Evolutionary conservation across 2,113 vertebrate species (phyloP).

Genomic region (Hippocampus zosterae): DNA sequence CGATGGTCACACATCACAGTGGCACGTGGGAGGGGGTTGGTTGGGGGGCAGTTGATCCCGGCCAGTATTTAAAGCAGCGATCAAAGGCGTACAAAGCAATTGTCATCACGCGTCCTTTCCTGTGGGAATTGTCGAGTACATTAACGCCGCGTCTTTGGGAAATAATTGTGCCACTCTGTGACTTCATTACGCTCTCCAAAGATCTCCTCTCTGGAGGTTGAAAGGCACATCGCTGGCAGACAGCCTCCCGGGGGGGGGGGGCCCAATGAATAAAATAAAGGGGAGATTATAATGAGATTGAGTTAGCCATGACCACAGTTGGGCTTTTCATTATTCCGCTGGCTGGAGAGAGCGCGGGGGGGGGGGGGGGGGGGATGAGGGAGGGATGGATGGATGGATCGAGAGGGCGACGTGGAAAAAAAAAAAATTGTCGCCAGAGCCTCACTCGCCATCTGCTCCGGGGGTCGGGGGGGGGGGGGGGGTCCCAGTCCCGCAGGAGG

Average conservation of each 20-base stretch:
- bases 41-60: conserved; percentile 68
- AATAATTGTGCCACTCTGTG: conserved; percentile 80
- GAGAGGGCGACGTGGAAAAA: conserved; percentile 72
- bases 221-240: conserved; percentile 81
- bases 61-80: conserved; percentile 75
- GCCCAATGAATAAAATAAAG: conserved; percentile 75
- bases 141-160: conserved; percentile 77
- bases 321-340: conserved; percentile 74
- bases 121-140: conserved; percentile 74
- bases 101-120: conserved; percentile 73
- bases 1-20: neutral
- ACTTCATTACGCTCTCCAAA: conserved; percentile 80
- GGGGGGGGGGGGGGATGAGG: conserved; percentile 52
- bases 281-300: conserved; percentile 91
- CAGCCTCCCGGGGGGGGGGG: conserved; percentile 81
- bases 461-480: too few species aligned
- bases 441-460: conserved; percentile 81
- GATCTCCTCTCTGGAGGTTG: conserved; percentile 75
- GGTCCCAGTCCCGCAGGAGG: conserved; percentile 71
- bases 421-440: conserved; percentile 78
- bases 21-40: conserved; percentile 8
- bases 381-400: conserved; percentile 49
- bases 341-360: conserved; percentile 68
- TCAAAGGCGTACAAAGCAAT: conserved; percentile 83
- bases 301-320: conserved; percentile 85